These are phyloP conservation scores for Siphamia tubifer DNA, from an alignment of 2,113 vertebrate species.

Conservation along the genomic window DNA sequence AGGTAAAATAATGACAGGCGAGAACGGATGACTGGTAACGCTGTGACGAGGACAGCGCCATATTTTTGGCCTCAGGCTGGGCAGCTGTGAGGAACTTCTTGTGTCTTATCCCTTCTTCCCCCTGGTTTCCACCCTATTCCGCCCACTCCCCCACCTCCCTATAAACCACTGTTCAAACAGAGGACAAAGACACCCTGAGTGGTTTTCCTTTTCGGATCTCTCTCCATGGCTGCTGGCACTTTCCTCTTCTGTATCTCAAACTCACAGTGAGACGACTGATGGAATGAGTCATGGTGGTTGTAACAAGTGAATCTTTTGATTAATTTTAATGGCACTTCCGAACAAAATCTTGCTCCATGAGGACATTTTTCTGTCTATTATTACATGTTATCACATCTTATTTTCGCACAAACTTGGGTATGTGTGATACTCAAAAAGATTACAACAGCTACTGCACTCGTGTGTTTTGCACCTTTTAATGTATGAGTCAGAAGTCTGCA, in stretches of 20 bases:
- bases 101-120: conserved; percentile 11
- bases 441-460: not conserved
- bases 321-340: conserved; percentile 70
- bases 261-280: conserved; percentile 32
- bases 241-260: conserved; percentile 57
- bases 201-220: conserved; percentile 52
- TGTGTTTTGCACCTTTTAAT: conserved; percentile 9
- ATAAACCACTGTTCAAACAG: conserved; percentile 62
- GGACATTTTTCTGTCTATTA: conserved; percentile 19
- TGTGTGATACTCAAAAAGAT: conserved; percentile 18
- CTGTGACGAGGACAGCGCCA: conserved; percentile 37
- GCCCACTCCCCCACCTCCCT: not conserved
- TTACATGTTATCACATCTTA: conserved; percentile 5
- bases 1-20: conserved; percentile 67
- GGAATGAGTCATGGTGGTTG: conserved; percentile 54
- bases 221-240: conserved; percentile 43
- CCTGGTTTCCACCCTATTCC: not conserved
- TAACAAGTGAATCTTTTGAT: conserved; percentile 67
- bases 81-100: conserved; percentile 60
- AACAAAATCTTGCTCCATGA: conserved; percentile 25
- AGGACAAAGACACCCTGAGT: conserved; percentile 69
- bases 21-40: conserved; percentile 56
- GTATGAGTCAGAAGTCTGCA: conserved; percentile 2
- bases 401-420: not conserved
- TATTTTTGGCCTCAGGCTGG: conserved; percentile 64